These are phyloP conservation scores for Henricia sp. DNA, from an alignment of 53 echinoderm and acorn worm species.

Conservation along the genomic window DNA sequence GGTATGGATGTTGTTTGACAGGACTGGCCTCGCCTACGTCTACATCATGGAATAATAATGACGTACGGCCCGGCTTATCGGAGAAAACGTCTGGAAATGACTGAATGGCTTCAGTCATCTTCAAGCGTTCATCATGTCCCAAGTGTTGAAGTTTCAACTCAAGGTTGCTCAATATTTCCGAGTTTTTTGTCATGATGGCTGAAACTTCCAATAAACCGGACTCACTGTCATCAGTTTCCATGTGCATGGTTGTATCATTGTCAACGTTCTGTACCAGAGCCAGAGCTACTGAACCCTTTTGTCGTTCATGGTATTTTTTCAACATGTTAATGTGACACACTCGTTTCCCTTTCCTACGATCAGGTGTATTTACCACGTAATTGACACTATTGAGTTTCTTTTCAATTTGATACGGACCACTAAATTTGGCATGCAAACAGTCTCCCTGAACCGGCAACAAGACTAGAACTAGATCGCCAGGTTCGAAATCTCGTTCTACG, in stretches of 20 bases:
- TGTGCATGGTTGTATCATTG: background rate
- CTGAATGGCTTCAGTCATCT: constrained; percentile 37
- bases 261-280: too few species aligned
- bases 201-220: background rate
- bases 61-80: constrained; percentile 58
- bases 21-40: constrained; percentile 65
- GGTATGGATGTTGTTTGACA: constrained; percentile 72
- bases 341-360: constrained; percentile 44
- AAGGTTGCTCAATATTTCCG: constrained; percentile 53
- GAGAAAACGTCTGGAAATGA: constrained; percentile 39
- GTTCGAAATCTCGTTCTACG: constrained; percentile 27
- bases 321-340: constrained; percentile 79
- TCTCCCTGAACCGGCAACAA: constrained; percentile 60
- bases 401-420: constrained; percentile 62
- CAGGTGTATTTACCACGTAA: constrained; percentile 62
- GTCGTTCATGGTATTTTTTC: constrained; percentile 50
- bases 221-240: background rate
- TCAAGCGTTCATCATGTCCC: constrained; percentile 7
- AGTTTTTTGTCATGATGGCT: constrained; percentile 51
- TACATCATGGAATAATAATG: constrained; percentile 52
- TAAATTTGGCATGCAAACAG: constrained; percentile 45
- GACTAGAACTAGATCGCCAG: constrained; percentile 68
- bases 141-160: constrained; percentile 54
- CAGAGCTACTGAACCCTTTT: background rate
- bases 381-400: constrained; percentile 57